phyloP scores from a whole-genome alignment of 2,797 vertebrate species.

The Manis javanica region DNA sequence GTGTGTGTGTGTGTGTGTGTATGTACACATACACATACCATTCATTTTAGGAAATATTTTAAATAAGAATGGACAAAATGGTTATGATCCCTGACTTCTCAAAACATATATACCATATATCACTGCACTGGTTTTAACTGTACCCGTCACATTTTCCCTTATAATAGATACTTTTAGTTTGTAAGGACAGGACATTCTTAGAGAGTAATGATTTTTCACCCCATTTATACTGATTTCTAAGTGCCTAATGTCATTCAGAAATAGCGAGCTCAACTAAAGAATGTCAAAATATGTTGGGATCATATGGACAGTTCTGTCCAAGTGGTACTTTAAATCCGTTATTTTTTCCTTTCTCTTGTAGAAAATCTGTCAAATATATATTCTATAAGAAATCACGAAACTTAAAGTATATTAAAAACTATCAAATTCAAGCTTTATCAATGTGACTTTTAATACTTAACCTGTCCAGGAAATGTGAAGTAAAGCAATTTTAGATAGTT shows the following conservation, averaged over 20 bases:
- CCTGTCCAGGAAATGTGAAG: conserved; percentile 36
- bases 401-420: conserved; percentile 52
- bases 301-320: conserved; percentile 22
- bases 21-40: not conserved
- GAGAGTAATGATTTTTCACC: conserved; percentile 74
- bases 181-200: conserved; percentile 74
- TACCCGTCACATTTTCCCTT: conserved; percentile 39
- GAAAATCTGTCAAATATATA: conserved; percentile 53
- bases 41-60: conserved; percentile 59
- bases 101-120: not conserved
- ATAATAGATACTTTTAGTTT: conserved; percentile 59
- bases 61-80: not conserved
- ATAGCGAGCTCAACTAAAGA: conserved; percentile 51
- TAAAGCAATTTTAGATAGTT: conserved; percentile 34
- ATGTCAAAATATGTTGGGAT: conserved; percentile 77
- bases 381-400: conserved; percentile 30
- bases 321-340: conserved; percentile 5
- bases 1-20: not conserved
- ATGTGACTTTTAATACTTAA: conserved; percentile 53
- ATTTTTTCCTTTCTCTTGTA: not conserved
- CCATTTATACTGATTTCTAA: conserved; percentile 70
- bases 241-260: conserved; percentile 71
- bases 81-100: not conserved
- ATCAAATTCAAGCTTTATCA: conserved; percentile 54
- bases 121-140: conserved; percentile 54